These are phyloP conservation scores for Indicator maculatus DNA, from an alignment of 2,113 vertebrate genomes.

Conservation along the genomic window DNA sequence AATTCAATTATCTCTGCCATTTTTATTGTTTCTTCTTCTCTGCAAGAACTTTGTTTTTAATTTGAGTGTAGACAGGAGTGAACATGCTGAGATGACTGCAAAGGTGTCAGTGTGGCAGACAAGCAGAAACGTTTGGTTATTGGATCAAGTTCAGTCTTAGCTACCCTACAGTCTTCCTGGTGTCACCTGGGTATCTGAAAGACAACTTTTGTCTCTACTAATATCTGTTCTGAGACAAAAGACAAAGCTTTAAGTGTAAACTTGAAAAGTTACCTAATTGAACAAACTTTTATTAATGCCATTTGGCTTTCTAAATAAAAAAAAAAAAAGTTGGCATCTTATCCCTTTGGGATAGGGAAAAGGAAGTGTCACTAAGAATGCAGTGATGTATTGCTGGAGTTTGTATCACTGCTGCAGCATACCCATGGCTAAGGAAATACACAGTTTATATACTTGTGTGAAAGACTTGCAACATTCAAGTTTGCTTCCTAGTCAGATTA, in stretches of 20 bases:
- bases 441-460: neutral
- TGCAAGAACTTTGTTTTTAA: neutral
- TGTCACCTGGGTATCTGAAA: neutral
- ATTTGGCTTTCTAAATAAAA: neutral
- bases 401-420: neutral
- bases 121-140: neutral
- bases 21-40: neutral
- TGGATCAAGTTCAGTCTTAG: neutral
- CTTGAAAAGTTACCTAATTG: neutral
- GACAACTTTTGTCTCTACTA: neutral
- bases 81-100: neutral
- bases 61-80: neutral
- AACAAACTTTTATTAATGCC: neutral
- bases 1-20: neutral
- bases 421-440: neutral
- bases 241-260: neutral
- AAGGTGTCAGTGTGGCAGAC: neutral
- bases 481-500: neutral
- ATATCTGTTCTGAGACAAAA: neutral
- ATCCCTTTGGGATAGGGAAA: neutral
- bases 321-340: neutral
- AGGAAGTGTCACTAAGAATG: neutral
- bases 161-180: neutral
- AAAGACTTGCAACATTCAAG: neutral
- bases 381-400: neutral